Evolutionary conservation across 2,888 invertebrate species (phyloP).

Genomic region (Leptopilina drosophilae): DNA sequence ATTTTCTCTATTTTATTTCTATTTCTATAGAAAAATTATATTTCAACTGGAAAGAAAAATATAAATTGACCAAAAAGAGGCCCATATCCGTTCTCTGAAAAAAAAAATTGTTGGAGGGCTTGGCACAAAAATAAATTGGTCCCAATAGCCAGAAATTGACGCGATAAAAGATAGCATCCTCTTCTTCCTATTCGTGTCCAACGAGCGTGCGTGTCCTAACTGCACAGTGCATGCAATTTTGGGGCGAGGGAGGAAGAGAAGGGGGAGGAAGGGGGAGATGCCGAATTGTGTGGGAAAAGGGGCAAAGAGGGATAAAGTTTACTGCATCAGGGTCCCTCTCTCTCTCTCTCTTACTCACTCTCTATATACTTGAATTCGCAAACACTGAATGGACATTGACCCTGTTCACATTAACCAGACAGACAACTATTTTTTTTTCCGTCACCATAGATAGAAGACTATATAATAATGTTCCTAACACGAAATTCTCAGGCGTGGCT

Average conservation of each 20-base stretch:
- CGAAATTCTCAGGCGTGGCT: slow-evolving; percentile 50
- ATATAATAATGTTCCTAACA: slow-evolving; percentile 47
- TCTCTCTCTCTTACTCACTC: slow-evolving; percentile 36
- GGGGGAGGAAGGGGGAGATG: slow-evolving; percentile 55
- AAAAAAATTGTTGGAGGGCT: slow-evolving; percentile 20
- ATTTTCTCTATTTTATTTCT: no score
- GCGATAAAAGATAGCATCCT: slow-evolving; percentile 58
- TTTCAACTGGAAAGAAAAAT: no score
- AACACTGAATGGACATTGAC: slow-evolving; percentile 75
- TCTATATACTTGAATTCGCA: slow-evolving; percentile 65
- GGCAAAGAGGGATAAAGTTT: slow-evolving; percentile 21
- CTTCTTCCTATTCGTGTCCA: slow-evolving; percentile 34
- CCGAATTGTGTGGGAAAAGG: slow-evolving; percentile 44
- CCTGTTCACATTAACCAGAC: slow-evolving; percentile 68
- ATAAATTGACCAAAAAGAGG: not conserved
- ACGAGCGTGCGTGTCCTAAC: slow-evolving; percentile 62
- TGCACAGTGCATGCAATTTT: slow-evolving; percentile 72
- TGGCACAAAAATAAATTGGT: slow-evolving; percentile 59
- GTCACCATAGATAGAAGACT: slow-evolving; percentile 48
- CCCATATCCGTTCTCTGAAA: slow-evolving; percentile 12
- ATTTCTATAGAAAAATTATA: no score
- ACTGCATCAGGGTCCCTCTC: slow-evolving; percentile 48
- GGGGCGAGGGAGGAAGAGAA: slow-evolving; percentile 57
- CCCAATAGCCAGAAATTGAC: slow-evolving; percentile 61
- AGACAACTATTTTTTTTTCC: slow-evolving; percentile 70